These are phyloP conservation scores for Lytechinus pictus DNA, from an alignment of 35 echinoderm and acorn worm species.

Conservation along the genomic window DNA sequence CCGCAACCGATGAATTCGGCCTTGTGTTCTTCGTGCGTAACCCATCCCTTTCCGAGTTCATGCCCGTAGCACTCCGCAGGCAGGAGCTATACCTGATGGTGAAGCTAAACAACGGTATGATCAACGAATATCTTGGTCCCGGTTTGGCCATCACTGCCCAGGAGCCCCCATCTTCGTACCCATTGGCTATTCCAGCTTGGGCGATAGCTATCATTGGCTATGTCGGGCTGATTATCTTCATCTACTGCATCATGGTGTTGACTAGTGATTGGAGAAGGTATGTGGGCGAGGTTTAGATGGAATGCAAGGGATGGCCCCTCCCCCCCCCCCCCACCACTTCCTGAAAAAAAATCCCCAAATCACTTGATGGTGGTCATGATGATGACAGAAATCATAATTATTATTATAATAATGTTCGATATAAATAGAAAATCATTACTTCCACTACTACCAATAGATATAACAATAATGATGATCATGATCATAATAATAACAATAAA, in stretches of 20 bases:
- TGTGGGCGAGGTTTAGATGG: not conserved
- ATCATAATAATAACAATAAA: too few species aligned
- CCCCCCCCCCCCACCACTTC: too few species aligned
- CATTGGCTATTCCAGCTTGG: slow-evolving; percentile 71
- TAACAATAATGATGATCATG: too few species aligned
- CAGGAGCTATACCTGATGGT: slow-evolving; percentile 72
- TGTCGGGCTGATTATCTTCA: slow-evolving; percentile 51
- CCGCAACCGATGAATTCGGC: not conserved
- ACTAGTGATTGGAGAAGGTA: slow-evolving; percentile 64
- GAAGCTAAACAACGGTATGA: slow-evolving; percentile 55
- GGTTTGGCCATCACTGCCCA: slow-evolving; percentile 28
- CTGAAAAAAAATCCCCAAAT: too few species aligned
- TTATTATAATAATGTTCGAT: too few species aligned
- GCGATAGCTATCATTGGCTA: slow-evolving; percentile 79
- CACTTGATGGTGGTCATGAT: too few species aligned
- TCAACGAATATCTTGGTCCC: slow-evolving; percentile 32
- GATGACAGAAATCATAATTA: too few species aligned
- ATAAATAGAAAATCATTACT: too few species aligned
- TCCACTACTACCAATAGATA: too few species aligned
- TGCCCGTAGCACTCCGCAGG: slow-evolving; percentile 72
- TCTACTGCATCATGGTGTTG: slow-evolving; percentile 60
- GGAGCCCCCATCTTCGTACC: slow-evolving; percentile 13
- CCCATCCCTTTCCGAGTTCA: slow-evolving; percentile 52
- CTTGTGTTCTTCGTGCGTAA: slow-evolving; percentile 69
- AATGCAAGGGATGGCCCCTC: not conserved